phyloP scores from a whole-genome alignment of 2,797 vertebrate species.

The Mycteria americana region DNA sequence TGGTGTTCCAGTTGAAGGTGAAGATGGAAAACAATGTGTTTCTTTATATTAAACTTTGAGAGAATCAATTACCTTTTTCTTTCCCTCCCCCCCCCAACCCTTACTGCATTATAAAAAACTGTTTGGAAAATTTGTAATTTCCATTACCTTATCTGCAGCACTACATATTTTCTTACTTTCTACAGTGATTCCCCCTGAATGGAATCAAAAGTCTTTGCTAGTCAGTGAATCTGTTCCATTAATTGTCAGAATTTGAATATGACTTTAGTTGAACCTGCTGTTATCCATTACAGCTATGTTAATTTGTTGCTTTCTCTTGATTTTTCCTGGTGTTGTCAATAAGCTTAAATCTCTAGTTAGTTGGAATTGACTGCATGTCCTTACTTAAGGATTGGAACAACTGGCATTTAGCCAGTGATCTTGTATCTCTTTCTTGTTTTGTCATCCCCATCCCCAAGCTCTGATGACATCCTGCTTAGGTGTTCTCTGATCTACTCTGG shows the following conservation, averaged over 20 bases:
- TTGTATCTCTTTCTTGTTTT: background rate
- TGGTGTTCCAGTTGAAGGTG: background rate
- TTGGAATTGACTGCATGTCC: background rate
- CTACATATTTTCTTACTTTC: background rate
- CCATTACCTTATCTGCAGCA: background rate
- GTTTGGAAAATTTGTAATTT: background rate
- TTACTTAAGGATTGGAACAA: background rate
- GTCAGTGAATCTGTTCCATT: background rate
- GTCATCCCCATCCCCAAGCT: background rate
- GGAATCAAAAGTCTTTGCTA: background rate
- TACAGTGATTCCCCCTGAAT: background rate
- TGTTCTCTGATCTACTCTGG: background rate
- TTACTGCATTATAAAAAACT: background rate
- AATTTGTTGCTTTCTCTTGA: background rate
- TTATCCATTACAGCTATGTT: background rate
- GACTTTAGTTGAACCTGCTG: background rate
- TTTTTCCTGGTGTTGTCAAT: background rate
- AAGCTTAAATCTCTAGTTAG: background rate
- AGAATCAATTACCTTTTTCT: background rate
- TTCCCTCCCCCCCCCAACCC: rapidly evolving
- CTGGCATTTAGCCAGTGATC: background rate
- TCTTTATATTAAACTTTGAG: background rate
- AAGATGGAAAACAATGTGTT: background rate
- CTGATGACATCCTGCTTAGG: background rate
- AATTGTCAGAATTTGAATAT: background rate